Conservation (phyloP, 2,888 invertebrate genomes). For the Pollenia griseotomentosa region DNA sequence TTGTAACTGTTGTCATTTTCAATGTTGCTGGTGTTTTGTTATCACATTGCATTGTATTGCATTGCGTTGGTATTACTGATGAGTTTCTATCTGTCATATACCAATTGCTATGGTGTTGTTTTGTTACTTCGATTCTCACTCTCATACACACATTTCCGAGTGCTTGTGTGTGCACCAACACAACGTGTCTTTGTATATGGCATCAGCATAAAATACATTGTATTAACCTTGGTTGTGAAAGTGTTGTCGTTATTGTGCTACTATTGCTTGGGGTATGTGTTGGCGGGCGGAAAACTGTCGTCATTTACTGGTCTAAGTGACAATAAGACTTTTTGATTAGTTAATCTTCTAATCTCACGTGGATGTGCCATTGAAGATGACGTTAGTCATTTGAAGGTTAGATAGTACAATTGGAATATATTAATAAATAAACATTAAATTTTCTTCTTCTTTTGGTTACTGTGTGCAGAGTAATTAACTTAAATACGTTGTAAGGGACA, state of each 20-base stretch:
- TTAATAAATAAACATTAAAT: constrained; percentile 12
- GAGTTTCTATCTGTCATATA: constrained; percentile 34
- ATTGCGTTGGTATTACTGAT: constrained; percentile 24
- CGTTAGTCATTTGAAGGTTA: constrained; percentile 28
- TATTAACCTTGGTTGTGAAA: constrained; percentile 45
- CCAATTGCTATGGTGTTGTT: constrained; percentile 43
- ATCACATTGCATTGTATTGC: background rate
- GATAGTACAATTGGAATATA: background rate
- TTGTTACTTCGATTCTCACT: constrained; percentile 16
- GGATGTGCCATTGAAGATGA: constrained; percentile 16
- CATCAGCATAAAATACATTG: constrained; percentile 37
- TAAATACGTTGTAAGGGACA: background rate
- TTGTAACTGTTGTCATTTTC: constrained; percentile 14
- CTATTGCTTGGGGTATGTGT: background rate
- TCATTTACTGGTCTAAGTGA: constrained; percentile 45
- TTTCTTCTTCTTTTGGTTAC: background rate
- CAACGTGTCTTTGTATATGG: background rate
- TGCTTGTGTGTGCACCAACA: background rate
- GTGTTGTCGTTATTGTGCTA: constrained; percentile 28
- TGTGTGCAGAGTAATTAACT: constrained; percentile 14
- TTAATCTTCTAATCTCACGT: constrained; percentile 38
- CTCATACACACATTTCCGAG: background rate
- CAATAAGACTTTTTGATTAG: constrained; percentile 55
- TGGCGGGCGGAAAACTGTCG: constrained; percentile 30
- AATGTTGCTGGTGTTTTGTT: constrained; percentile 29